A percentile compares a stretch with the other conserved stretches of the same genome.
Evolutionary conservation across 2,888 invertebrate genomes (phyloP).

Genomic region (Oligia strigilis): DNA sequence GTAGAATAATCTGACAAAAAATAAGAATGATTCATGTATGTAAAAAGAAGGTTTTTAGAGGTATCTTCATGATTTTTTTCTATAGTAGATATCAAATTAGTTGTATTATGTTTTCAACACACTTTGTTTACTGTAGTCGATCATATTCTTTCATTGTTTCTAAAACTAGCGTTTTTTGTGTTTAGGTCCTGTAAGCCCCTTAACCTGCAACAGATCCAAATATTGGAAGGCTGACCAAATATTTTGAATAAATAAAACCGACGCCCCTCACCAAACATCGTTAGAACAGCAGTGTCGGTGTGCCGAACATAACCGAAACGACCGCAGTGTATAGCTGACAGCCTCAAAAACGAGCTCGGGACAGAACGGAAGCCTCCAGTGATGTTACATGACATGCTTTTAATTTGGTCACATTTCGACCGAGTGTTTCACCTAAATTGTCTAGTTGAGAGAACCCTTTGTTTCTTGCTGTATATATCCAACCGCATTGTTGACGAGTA

Average conservation of each 20-base stretch:
- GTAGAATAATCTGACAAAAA: no score
- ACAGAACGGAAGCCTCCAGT: slow-evolving; percentile 3
- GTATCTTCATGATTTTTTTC: no score
- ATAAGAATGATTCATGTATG: no score
- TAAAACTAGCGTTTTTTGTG: no score
- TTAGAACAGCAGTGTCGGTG: slow-evolving; percentile 21
- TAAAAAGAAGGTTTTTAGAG: no score
- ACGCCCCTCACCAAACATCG: slow-evolving; percentile 30
- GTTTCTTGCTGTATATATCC: not conserved
- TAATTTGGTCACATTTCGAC: slow-evolving; percentile 3
- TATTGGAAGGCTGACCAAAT: slow-evolving; percentile 6
- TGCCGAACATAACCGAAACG: slow-evolving; percentile 26
- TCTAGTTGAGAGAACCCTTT: not conserved
- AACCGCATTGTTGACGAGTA: not conserved
- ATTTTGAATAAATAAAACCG: slow-evolving; percentile 27
- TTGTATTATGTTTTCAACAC: no score
- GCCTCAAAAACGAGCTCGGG: slow-evolving; percentile 16
- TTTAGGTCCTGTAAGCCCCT: no score
- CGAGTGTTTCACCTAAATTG: not conserved
- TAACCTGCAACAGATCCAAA: not conserved
- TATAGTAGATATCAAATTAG: no score
- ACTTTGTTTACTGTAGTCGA: no score
- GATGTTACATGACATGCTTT: slow-evolving; percentile 22
- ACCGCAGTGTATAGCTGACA: slow-evolving; percentile 32
- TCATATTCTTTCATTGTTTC: no score